Conservation (phyloP, 2,888 invertebrate genomes). For the Fragum fragum region DNA sequence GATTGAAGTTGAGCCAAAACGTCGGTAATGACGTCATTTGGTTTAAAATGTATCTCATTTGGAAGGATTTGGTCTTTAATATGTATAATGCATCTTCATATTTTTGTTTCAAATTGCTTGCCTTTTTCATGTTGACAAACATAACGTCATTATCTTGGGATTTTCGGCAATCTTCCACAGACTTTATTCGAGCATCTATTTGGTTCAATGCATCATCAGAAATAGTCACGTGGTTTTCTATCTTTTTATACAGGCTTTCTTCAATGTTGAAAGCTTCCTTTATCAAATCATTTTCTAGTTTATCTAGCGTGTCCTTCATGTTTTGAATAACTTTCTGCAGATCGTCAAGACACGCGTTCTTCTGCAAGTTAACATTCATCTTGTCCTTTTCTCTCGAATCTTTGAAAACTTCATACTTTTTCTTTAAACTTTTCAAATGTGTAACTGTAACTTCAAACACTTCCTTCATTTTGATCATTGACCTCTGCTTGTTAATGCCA, state of each 20-base stretch:
- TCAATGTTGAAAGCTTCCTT: not conserved
- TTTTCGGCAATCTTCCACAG: not conserved
- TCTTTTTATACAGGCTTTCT: not conserved
- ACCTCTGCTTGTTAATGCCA: not conserved
- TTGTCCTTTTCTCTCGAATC: not conserved
- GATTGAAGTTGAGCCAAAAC: not conserved
- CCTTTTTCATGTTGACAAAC: not conserved
- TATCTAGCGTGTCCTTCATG: not conserved
- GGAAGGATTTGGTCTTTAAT: not conserved
- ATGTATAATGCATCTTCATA: not conserved
- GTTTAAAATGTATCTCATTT: not conserved
- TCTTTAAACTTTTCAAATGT: not conserved
- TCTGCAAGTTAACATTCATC: not conserved
- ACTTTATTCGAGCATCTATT: not conserved
- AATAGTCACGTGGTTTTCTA: not conserved
- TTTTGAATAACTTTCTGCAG: not conserved
- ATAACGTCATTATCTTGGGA: not conserved
- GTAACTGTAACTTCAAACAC: not conserved
- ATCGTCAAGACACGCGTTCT: not conserved
- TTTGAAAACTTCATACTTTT: not conserved
- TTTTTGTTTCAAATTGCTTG: not conserved
- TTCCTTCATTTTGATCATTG: not conserved
- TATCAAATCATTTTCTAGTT: not conserved
- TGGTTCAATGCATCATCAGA: not conserved
- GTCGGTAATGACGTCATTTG: slow-evolving; percentile 1